A percentile compares a stretch with the other conserved stretches of the same genome.
Evolutionary conservation across 2,888 invertebrate species (phyloP).

Genomic region (Melieria omissa): DNA sequence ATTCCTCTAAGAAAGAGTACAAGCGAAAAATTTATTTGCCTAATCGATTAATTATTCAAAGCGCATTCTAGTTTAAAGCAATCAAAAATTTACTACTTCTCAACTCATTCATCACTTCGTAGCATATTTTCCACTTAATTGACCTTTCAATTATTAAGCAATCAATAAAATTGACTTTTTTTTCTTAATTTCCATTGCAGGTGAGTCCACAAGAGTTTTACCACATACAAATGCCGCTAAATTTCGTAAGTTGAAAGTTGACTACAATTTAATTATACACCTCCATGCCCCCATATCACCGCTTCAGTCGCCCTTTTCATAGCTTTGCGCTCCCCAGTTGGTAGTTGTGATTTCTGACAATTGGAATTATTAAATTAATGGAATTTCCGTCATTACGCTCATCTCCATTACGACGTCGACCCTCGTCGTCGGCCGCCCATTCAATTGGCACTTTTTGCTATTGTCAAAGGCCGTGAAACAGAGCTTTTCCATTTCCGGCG

Average conservation of each 20-base stretch:
- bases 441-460: neutral
- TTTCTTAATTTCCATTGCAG: constrained; percentile 50
- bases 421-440: too few species aligned
- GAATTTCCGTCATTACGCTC: constrained; percentile 12
- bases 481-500: neutral
- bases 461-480: constrained; percentile 18
- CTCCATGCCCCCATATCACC: neutral
- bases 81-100: too few species aligned
- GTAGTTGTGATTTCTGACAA: too few species aligned
- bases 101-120: too few species aligned
- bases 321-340: too few species aligned
- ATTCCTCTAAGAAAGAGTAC: too few species aligned
- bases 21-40: too few species aligned
- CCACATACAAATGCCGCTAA: constrained; percentile 53
- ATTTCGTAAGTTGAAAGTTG: constrained; percentile 56
- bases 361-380: constrained; percentile 20
- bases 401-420: neutral
- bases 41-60: too few species aligned
- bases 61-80: too few species aligned
- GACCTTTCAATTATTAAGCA: too few species aligned
- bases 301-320: too few species aligned
- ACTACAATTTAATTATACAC: constrained; percentile 19
- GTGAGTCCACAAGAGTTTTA: constrained; percentile 60
- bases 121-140: too few species aligned
- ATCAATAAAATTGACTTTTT: constrained; percentile 21